These are phyloP conservation scores for Cirrhinus molitorella DNA, from an alignment of 2,797 vertebrate genomes.

Conservation along the genomic window DNA sequence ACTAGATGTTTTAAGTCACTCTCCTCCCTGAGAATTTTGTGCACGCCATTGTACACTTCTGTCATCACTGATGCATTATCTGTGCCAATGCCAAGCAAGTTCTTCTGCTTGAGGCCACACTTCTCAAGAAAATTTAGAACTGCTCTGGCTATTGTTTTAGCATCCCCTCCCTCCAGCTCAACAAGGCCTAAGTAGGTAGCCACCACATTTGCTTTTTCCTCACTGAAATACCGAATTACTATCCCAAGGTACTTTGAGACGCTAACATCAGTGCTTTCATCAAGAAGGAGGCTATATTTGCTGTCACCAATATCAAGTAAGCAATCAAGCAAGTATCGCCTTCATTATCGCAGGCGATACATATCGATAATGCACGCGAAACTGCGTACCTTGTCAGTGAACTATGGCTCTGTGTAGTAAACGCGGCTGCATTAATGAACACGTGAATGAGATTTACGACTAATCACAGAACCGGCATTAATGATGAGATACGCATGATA, in stretches of 20 bases:
- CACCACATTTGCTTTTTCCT: background rate
- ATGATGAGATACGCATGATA: too few species aligned
- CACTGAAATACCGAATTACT: background rate
- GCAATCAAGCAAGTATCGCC: too few species aligned
- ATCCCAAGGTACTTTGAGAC: conserved; percentile 6
- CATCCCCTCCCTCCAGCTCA: conserved; percentile 21
- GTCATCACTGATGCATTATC: background rate
- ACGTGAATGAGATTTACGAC: too few species aligned
- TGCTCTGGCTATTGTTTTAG: background rate
- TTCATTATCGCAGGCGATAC: too few species aligned
- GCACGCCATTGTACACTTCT: background rate
- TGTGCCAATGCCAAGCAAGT: conserved; percentile 8
- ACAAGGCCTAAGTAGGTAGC: background rate
- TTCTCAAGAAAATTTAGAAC: conserved; percentile 17
- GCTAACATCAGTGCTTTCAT: background rate
- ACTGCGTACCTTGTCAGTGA: too few species aligned
- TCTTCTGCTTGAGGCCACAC: background rate
- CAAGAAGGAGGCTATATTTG: conserved; percentile 1
- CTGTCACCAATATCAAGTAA: conserved; percentile 8
- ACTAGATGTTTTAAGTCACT: background rate
- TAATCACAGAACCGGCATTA: too few species aligned
- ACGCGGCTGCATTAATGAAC: too few species aligned
- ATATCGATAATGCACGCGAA: too few species aligned
- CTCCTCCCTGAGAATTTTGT: background rate
- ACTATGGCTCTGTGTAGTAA: too few species aligned